Conservation (phyloP, 2,888 invertebrate genomes). For the Drosophila anomalipes region DNA sequence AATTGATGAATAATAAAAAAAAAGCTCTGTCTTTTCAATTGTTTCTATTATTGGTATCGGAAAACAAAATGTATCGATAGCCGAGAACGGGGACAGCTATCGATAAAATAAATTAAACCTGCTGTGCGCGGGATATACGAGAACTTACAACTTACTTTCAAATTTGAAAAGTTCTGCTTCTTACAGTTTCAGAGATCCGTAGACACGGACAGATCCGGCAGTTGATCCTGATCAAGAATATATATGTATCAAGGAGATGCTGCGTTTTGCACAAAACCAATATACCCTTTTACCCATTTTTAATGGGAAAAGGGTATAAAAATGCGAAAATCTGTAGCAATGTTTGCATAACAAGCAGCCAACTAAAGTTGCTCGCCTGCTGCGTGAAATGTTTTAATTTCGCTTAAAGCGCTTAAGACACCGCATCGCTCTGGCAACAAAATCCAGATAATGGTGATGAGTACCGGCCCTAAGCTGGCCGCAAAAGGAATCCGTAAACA, state of each 20-base stretch:
- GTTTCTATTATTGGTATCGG: neutral
- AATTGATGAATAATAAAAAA: neutral
- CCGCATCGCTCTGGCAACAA: conserved; percentile 61
- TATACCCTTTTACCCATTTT: neutral
- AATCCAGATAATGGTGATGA: conserved; percentile 54
- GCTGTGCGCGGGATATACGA: neutral
- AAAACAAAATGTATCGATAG: neutral
- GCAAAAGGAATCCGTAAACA: conserved; percentile 55
- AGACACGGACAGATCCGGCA: neutral
- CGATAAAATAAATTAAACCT: neutral
- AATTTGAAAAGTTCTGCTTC: neutral
- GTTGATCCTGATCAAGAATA: neutral
- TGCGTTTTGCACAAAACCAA: neutral
- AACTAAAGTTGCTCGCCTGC: conserved; percentile 49
- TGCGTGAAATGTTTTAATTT: conserved; percentile 77
- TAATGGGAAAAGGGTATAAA: neutral
- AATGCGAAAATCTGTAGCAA: conserved; percentile 47
- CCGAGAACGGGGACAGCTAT: neutral
- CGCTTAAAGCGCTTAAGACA: conserved; percentile 76
- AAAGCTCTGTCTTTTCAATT: neutral
- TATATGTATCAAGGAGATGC: neutral
- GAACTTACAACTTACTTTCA: neutral
- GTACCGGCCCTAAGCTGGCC: conserved; percentile 66
- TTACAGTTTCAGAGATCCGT: neutral
- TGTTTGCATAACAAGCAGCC: conserved; percentile 56